These are phyloP conservation scores for Toxostoma redivivum DNA, from an alignment of 2,113 vertebrate genomes.

Conservation along the genomic window DNA sequence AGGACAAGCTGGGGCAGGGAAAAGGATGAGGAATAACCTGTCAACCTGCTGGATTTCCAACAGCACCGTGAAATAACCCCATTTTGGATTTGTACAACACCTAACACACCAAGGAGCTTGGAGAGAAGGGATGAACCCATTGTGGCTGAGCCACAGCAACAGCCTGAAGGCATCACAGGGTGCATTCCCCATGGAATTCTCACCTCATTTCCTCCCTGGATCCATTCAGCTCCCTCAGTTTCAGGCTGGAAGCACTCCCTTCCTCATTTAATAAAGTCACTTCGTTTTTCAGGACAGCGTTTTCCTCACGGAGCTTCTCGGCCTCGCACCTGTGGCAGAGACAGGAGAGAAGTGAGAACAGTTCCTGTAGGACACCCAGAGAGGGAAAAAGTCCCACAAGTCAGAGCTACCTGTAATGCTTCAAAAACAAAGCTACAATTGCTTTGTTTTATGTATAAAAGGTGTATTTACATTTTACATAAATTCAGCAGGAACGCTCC, in stretches of 20 bases:
- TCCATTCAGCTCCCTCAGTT: constrained; percentile 72
- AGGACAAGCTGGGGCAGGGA: neutral
- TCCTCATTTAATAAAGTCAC: constrained; percentile 81
- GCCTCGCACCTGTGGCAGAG: constrained; percentile 77
- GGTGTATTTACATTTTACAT: accelerated
- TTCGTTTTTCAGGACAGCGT: constrained; percentile 74
- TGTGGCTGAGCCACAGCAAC: accelerated
- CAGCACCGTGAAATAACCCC: accelerated
- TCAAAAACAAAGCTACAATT: neutral
- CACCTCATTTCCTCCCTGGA: constrained; percentile 83
- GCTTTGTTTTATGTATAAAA: neutral
- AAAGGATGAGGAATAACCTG: neutral
- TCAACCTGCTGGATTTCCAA: neutral
- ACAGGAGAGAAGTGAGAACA: neutral
- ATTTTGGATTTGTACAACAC: no score
- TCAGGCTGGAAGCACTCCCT: constrained; percentile 62
- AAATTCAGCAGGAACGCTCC: neutral
- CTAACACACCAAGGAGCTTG: accelerated
- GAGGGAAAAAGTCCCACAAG: neutral
- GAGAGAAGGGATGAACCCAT: neutral
- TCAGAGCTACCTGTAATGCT: neutral
- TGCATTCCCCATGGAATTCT: neutral
- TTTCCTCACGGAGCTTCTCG: constrained; percentile 83
- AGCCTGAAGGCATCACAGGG: neutral
- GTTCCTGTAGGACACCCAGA: accelerated